These are phyloP conservation scores for Drosophila melanica DNA, from an alignment of 1,140 invertebrate species.

Conservation along the genomic window DNA sequence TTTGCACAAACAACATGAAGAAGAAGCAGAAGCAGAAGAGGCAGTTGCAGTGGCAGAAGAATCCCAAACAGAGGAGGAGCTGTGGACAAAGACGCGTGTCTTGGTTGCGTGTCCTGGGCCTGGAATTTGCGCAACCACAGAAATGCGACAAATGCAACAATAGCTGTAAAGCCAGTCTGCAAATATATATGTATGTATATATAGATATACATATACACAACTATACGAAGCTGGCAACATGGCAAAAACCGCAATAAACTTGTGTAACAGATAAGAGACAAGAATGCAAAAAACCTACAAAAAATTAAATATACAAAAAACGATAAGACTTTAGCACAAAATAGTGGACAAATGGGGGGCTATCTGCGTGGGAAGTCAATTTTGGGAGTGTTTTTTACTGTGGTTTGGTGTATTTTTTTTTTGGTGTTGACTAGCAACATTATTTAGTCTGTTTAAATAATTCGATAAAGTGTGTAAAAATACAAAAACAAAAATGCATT, in stretches of 20 bases:
- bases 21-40: not conserved
- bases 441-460: conserved; percentile 28
- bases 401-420: not conserved
- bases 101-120: conserved; percentile 53
- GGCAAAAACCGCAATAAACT: conserved; percentile 45
- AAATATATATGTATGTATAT: not conserved
- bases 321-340: conserved; percentile 10
- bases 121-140: conserved; percentile 65
- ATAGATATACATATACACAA: no score
- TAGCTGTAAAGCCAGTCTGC: conserved; percentile 64
- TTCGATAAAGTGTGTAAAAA: conserved; percentile 18
- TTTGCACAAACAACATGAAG: conserved; percentile 22
- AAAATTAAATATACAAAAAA: not conserved
- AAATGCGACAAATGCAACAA: conserved; percentile 79
- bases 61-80: not conserved
- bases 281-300: conserved; percentile 25
- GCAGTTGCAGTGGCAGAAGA: not conserved
- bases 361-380: conserved; percentile 15
- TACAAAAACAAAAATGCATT: not conserved
- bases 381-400: not conserved
- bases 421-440: conserved; percentile 7
- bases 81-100: conserved; percentile 44
- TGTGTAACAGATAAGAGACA: conserved; percentile 54
- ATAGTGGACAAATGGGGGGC: conserved; percentile 2
- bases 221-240: conserved; percentile 12